These are phyloP conservation scores for Oostethus manadensis DNA, from an alignment of 2,113 vertebrate species.

Conservation along the genomic window DNA sequence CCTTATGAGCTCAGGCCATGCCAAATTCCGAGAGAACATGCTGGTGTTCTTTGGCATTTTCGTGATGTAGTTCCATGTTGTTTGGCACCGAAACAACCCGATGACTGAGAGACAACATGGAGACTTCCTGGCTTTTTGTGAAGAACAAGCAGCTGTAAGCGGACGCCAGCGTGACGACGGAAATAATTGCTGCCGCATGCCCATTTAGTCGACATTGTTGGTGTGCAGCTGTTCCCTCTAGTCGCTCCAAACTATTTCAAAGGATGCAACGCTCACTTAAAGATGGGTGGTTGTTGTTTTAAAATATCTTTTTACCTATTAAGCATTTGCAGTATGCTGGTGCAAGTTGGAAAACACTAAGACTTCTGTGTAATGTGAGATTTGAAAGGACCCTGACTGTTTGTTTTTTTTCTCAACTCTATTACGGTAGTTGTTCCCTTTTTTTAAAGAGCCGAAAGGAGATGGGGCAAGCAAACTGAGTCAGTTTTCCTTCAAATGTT, in stretches of 20 bases:
- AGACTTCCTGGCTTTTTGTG: constrained; percentile 40
- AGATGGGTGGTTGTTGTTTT: neutral
- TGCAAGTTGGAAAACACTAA: neutral
- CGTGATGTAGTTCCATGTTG: constrained; percentile 30
- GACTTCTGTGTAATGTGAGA: neutral
- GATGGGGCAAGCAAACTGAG: constrained; percentile 25
- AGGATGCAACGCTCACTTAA: constrained; percentile 11
- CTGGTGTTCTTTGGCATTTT: constrained; percentile 28
- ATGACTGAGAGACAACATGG: constrained; percentile 28
- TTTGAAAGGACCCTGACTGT: neutral
- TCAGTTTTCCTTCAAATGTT: constrained; percentile 32
- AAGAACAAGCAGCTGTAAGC: constrained; percentile 62
- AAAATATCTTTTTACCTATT: too few species aligned
- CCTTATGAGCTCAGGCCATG: too few species aligned
- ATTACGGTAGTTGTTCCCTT: constrained; percentile 28
- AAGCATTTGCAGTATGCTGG: constrained; percentile 9
- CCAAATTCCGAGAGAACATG: constrained; percentile 28
- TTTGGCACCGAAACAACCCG: constrained; percentile 33
- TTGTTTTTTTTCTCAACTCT: constrained; percentile 17
- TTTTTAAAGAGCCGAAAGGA: constrained; percentile 38
- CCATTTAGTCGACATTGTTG: constrained; percentile 23
- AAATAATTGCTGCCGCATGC: constrained; percentile 58
- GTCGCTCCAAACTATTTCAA: constrained; percentile 43
- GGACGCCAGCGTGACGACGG: constrained; percentile 48
- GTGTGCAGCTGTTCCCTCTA: constrained; percentile 59